Evolutionary conservation across 2,113 vertebrate genomes (phyloP).

Genomic region (Indicator maculatus): DNA sequence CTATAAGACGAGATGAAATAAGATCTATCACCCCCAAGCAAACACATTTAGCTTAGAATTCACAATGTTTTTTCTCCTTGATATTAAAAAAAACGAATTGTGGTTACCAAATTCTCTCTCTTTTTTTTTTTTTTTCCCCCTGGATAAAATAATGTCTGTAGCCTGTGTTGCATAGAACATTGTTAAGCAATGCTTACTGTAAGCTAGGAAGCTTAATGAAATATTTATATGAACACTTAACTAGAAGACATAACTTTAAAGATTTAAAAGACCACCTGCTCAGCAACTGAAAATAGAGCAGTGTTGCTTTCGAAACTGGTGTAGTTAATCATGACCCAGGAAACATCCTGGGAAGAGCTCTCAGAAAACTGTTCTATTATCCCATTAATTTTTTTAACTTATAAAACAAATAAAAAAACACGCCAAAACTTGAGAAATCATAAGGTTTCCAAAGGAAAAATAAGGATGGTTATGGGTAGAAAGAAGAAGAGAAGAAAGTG

Average conservation of each 20-base stretch:
- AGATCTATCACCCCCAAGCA: neutral
- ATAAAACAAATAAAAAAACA: neutral
- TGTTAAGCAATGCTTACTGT: slow-evolving; percentile 9
- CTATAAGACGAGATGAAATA: neutral
- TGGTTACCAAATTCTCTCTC: neutral
- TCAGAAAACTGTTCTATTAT: neutral
- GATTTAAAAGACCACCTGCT: slow-evolving; percentile 23
- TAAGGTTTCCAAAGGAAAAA: neutral
- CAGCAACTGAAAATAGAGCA: slow-evolving; percentile 40
- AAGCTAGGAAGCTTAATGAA: slow-evolving; percentile 8
- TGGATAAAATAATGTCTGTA: neutral
- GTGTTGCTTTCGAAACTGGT: neutral
- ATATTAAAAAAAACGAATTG: neutral
- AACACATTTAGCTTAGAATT: neutral
- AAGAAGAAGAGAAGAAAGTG: neutral
- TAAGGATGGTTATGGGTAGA: neutral
- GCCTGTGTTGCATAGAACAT: neutral
- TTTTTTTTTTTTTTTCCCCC: neutral
- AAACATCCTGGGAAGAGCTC: neutral
- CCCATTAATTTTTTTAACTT: neutral
- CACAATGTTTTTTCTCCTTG: neutral
- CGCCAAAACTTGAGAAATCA: neutral
- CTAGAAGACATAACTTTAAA: slow-evolving; percentile 27
- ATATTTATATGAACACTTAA: slow-evolving; percentile 35
- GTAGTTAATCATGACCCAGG: neutral